These are phyloP conservation scores for Gephyroberyx darwinii DNA, from an alignment of 2,797 vertebrate species.

Conservation along the genomic window DNA sequence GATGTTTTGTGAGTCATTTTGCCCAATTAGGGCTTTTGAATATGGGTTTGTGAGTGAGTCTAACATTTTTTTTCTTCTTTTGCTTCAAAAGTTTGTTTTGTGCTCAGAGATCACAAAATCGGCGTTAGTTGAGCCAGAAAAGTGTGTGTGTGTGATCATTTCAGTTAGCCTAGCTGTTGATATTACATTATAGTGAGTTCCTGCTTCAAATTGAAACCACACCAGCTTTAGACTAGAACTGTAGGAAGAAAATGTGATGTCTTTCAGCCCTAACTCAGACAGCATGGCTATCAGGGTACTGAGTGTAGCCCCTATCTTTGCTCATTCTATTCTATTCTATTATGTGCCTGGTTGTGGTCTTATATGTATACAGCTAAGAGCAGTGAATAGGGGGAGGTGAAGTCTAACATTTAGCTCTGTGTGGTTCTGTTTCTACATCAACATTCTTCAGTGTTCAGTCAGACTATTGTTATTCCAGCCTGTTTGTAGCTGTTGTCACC, in stretches of 20 bases:
- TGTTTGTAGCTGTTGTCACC: conserved; percentile 61
- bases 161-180: not conserved
- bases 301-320: not conserved
- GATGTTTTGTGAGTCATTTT: not conserved
- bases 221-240: not conserved
- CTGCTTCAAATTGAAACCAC: not conserved
- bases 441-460: conserved; percentile 48
- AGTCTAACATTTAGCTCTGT: conserved; percentile 27
- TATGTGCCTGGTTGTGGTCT: too few relatives aligned
- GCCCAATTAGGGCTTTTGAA: not conserved
- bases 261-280: not conserved
- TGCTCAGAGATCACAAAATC: not conserved
- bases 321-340: not conserved
- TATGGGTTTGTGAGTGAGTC: conserved; percentile 6
- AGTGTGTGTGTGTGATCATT: not conserved
- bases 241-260: not conserved
- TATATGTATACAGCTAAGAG: not conserved
- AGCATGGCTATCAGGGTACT: not conserved
- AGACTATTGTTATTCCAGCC: conserved; percentile 61
- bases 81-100: not conserved
- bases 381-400: conserved; percentile 12
- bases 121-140: too few relatives aligned
- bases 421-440: conserved; percentile 27
- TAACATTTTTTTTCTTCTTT: not conserved
- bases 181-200: not conserved